Evolutionary conservation across 2,888 invertebrate genomes (phyloP), one percentile per base, ranked within the genome.

Genomic region (Rhagonycha fulva): DNA sequence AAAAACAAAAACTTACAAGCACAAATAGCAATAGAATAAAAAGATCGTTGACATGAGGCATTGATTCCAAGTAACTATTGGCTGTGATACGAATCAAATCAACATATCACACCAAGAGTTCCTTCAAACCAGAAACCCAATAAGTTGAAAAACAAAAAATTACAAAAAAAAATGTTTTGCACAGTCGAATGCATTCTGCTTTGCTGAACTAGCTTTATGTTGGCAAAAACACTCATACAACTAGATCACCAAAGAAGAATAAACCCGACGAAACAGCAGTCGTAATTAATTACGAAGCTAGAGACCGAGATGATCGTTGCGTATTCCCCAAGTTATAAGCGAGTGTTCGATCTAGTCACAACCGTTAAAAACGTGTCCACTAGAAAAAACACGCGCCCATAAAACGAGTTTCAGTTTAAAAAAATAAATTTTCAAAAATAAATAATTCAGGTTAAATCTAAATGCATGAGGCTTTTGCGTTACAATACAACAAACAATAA

Each of bases 171-270:
- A 63, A 62, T 62, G 28, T 24, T 69, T 61, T 30, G 70, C 62
- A 72, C 70, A 71, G 87, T 87, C 86, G 85, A 84, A 82, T 85
- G 84, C 86, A 88, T 87, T 87, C 87, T 87, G 87, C 88, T 88
- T 88, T 88, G 88, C 87, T 88, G 88, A 87, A 87, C 87, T 87
- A 88, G 88, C 86, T 88, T 86, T 88, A 88, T 88, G 87, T 87
- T 84, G 86, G 82, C 83, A 82, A 82, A 83, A 81, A 80, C 84
- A 84, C 80, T 88, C 87, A 88, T 88, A 88, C 87, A 88, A 87
- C 88, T 88, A 87, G 87, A 86, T 88, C 87, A 88, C 86, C 88
- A 87, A 88, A 88, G 88, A 86, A 87, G 86, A 87, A 87, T 87
- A 75, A 75, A 78, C 62, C 75, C 75, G 78, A 78, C 78, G 72